These are phyloP conservation scores for Saccopteryx bilineata DNA, from an alignment of 2,113 vertebrate species.

Conservation along the genomic window DNA sequence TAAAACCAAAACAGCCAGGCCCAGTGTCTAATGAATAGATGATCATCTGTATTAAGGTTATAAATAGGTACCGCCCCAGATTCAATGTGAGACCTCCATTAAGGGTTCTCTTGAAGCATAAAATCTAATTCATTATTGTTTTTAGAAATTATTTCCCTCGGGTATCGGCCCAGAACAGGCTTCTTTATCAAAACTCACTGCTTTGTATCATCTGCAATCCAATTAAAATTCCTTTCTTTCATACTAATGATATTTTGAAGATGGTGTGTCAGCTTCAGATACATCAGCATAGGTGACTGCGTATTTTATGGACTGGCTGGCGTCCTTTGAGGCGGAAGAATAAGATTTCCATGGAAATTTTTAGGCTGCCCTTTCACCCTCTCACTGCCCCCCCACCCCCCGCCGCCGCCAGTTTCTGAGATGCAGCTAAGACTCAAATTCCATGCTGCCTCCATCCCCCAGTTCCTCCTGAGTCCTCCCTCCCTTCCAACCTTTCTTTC, in stretches of 20 bases:
- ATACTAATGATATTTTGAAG: conserved; percentile 25
- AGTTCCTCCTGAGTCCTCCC: too few species aligned
- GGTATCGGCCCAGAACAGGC: conserved; percentile 47
- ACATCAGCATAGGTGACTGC: not conserved
- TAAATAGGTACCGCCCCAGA: not conserved
- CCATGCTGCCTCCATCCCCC: rapidly evolving
- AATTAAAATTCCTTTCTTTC: conserved; percentile 64
- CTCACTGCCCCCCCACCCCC: too few species aligned
- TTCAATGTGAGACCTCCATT: not conserved
- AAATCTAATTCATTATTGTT: conserved; percentile 69
- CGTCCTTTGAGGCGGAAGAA: not conserved
- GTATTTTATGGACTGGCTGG: not conserved
- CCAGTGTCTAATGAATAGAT: not conserved
- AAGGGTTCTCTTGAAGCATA: conserved; percentile 22
- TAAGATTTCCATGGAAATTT: not conserved
- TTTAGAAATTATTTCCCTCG: conserved; percentile 76
- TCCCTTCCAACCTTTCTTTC: not conserved
- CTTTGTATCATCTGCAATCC: conserved; percentile 64
- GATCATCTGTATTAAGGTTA: not conserved
- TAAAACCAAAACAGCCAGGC: not conserved
- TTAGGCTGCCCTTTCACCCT: not conserved
- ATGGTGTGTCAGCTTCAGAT: not conserved
- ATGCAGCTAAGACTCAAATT: not conserved
- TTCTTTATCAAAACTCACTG: conserved; percentile 71
- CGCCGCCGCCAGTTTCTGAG: not conserved